Percentiles rank a stretch among this genome's conserved stretches.
Evolutionary conservation across 1,140 invertebrate genomes (phyloP).

Genomic region (Leguminivora glycinivorella): DNA sequence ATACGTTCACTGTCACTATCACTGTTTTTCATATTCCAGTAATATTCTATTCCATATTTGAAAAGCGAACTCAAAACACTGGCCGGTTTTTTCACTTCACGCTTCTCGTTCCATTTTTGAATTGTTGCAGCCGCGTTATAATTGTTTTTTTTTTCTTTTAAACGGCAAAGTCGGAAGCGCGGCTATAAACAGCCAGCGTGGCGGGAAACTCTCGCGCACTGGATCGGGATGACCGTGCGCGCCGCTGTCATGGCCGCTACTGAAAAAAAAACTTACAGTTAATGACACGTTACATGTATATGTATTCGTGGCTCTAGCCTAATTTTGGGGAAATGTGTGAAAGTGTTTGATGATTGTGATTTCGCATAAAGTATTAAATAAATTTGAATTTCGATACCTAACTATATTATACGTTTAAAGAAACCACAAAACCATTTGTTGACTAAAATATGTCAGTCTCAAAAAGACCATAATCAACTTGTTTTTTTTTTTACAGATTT

Average conservation of each 20-base stretch:
- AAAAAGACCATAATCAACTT: too few relatives aligned
- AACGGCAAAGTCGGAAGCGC: background rate
- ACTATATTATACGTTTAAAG: too few relatives aligned
- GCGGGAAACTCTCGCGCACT: constrained; percentile 9
- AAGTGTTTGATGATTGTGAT: too few relatives aligned
- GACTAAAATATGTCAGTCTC: too few relatives aligned
- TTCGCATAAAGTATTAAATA: too few relatives aligned
- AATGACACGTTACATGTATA: background rate
- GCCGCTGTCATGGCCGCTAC: background rate
- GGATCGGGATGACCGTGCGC: background rate
- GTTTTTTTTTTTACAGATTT: too few relatives aligned
- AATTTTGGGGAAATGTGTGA: too few relatives aligned
- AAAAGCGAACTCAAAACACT: background rate
- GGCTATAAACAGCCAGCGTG: constrained; percentile 4
- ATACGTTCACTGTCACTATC: constrained; percentile 1
- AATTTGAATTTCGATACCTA: too few relatives aligned
- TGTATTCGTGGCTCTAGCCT: background rate
- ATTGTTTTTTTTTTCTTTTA: constrained; percentile 14
- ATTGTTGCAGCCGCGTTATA: background rate
- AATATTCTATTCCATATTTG: constrained; percentile 1
- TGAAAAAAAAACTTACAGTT: constrained; percentile 6
- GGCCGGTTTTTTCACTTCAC: background rate
- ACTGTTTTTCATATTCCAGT: background rate
- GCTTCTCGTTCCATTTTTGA: background rate
- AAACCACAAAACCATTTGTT: too few relatives aligned